Conservation (phyloP, 2,797 vertebrate genomes). For the Emydoidea blandingii region DNA sequence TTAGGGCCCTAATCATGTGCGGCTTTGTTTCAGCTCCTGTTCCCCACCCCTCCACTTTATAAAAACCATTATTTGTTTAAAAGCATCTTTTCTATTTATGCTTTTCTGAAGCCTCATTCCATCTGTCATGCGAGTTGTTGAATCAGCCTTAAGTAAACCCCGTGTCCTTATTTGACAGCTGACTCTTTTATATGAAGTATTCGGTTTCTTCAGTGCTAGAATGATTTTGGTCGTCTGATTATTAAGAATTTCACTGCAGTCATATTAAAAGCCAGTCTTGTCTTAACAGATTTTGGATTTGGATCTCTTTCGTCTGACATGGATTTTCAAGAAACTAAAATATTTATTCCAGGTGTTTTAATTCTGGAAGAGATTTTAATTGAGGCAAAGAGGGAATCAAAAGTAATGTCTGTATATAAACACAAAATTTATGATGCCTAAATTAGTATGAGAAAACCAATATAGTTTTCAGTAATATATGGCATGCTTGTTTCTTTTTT, state of each 20-base stretch:
- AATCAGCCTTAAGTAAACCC: not conserved
- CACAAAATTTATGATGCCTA: not conserved
- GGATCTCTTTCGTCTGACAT: fast-evolving
- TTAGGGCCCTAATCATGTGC: not conserved
- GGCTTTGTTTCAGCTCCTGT: not conserved
- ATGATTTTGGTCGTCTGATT: fast-evolving
- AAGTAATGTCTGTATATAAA: not conserved
- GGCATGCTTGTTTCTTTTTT: not conserved
- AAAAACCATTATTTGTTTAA: not conserved
- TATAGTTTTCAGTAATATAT: not conserved
- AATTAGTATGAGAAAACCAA: not conserved
- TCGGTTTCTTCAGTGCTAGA: fast-evolving
- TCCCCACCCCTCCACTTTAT: not conserved
- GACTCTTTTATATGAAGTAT: not conserved
- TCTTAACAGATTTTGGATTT: not conserved
- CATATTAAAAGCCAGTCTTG: fast-evolving
- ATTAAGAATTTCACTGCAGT: not conserved
- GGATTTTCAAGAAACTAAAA: not conserved
- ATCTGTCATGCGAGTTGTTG: not conserved
- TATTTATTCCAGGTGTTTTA: not conserved
- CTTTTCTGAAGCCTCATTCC: not conserved
- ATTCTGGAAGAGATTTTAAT: not conserved
- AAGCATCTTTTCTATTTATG: fast-evolving
- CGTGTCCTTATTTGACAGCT: not conserved
- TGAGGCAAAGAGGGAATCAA: not conserved